These are phyloP conservation scores for Alethe castanea DNA, from an alignment of 2,113 vertebrate genomes.

Conservation along the genomic window DNA sequence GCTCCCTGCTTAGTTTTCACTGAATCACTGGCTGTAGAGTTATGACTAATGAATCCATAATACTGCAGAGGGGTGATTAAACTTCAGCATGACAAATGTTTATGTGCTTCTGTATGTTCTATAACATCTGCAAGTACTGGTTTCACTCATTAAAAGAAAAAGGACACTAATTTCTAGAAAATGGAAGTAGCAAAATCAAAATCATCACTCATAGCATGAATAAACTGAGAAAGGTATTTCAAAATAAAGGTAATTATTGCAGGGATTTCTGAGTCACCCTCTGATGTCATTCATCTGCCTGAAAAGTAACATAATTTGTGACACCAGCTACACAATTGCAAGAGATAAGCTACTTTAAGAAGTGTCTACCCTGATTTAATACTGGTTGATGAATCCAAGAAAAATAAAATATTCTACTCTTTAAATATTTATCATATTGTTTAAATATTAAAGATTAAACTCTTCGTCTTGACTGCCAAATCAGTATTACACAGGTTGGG, in stretches of 20 bases:
- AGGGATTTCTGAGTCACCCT: not conserved
- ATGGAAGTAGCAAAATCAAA: not conserved
- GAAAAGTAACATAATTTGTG: not conserved
- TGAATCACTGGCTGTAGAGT: not conserved
- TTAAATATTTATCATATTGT: slow-evolving; percentile 19
- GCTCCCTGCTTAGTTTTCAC: not conserved
- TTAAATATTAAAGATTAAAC: slow-evolving; percentile 36
- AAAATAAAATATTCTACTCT: not conserved
- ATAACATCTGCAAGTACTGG: not conserved
- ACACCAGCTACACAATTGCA: not conserved
- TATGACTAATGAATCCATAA: not conserved
- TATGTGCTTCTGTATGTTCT: not conserved
- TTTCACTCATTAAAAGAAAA: not conserved
- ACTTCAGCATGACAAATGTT: not conserved
- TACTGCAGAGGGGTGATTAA: not conserved
- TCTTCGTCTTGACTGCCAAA: not conserved
- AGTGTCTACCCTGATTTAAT: not conserved
- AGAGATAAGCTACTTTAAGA: not conserved
- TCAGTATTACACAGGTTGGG: not conserved
- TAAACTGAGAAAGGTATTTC: not conserved
- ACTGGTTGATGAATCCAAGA: not conserved
- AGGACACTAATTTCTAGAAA: not conserved
- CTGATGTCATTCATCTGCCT: not conserved
- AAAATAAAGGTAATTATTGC: slow-evolving; percentile 2
- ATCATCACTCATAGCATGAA: not conserved